These are phyloP conservation scores for Erythrocercus mccallii DNA, from an alignment of 2,113 vertebrate species.

Conservation along the genomic window DNA sequence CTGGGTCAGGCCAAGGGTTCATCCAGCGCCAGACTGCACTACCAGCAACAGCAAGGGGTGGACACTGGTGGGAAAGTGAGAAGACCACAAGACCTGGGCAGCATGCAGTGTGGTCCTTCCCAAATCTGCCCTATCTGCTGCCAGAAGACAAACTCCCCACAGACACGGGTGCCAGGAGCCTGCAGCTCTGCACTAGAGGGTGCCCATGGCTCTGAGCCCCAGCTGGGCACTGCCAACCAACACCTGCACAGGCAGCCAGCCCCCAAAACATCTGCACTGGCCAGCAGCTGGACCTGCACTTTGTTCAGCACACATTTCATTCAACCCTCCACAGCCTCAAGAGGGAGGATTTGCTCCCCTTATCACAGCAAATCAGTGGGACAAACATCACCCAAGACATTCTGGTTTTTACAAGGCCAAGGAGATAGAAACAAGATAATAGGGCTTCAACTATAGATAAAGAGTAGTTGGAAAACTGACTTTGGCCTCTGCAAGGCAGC, in stretches of 20 bases:
- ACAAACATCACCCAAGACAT: background rate
- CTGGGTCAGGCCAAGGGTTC: background rate
- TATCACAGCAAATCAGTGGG: background rate
- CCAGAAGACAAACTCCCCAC: background rate
- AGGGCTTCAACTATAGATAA: background rate
- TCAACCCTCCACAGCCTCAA: background rate
- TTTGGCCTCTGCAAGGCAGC: background rate
- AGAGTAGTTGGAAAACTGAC: background rate
- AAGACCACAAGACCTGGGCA: background rate
- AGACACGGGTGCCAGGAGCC: background rate
- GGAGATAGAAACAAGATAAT: background rate
- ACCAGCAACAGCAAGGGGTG: background rate
- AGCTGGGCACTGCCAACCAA: background rate
- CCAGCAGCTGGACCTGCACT: background rate
- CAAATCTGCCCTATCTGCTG: background rate
- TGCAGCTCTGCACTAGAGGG: background rate
- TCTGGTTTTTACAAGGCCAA: background rate
- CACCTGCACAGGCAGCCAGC: background rate
- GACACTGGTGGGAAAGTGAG: background rate
- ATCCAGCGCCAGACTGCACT: background rate
- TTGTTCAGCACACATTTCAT: background rate
- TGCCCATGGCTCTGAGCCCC: slow-evolving; percentile 2
- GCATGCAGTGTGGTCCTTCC: background rate
- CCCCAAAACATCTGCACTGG: background rate
- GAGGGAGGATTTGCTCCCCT: background rate